Evolutionary conservation across 2,797 vertebrate species (phyloP), one percentile per base, ranked within the genome.

Genomic region (Tapera naevia): DNA sequence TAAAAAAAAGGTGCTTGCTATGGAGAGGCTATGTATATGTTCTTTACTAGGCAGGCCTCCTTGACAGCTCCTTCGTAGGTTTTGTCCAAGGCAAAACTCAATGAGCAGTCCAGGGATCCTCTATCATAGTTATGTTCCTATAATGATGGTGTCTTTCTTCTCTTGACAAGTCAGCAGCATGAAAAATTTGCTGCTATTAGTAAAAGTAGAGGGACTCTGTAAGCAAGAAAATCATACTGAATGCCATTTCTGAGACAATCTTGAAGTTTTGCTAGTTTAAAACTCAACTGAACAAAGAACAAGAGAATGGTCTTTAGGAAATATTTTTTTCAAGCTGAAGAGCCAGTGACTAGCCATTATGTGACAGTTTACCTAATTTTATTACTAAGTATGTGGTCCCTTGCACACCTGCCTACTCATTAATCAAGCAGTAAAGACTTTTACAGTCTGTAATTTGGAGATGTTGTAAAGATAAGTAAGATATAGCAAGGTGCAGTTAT

Each of bases 401-500:
- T 89, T 84, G 66, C 14, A 67, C 23, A 73, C 28, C 51, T 88
- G 56, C 51, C 46, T 89, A 53, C 37, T 67, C 46, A 35, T 92
- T 91, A 86, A 45, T 94, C 48, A 72, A 37, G 73, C 28, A 84
- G 28, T 64, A 66, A 93, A 88, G 61, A 18, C 70, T 81, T 89
- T 94, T 76, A 82, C 60, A 58, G 30, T 67, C 43, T 90, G 22
- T 57, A 84, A 80, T 89, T 80, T 84, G 46, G 41, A 75, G 78
- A 61, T 88, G 45, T 33, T 88, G 46, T 89, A 91, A 86, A 89
- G 88, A 74, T 92, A 88, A 60, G 70, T 61, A 69, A 90, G 62
- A 50, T 70, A 57, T 7, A 79, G 56, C 58, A 58, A 80, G 17
- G 9, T 66, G 51, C 21, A 27, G 58, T 81, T 88, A 66, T 81